Evolutionary conservation across 2,113 vertebrate genomes (phyloP), one percentile per base, ranked within the genome.

Genomic region (Recurvirostra avosetta): DNA sequence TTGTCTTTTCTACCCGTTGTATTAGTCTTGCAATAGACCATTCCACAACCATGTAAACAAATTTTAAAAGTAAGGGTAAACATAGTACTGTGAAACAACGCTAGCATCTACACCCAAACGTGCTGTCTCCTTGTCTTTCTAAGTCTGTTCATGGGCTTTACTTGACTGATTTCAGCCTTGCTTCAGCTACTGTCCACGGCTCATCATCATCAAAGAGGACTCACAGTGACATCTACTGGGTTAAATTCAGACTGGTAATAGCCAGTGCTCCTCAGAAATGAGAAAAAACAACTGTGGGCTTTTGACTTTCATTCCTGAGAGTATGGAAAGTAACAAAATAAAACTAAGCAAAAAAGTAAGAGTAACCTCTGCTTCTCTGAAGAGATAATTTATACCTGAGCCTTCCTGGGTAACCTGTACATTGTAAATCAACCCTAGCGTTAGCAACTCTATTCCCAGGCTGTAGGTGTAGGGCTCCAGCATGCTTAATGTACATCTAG

Each of bases 201-300:
- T 75, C 86, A 86, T 20, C 25, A 66, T 49, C 96, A 80, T 87
- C 90, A 71, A 82, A 96, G 58, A 96, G 93, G 95, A 89, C 96
- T 88, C 92, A 95, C 82, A 97, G 96, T 92, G 97, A 97, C 98
- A 97, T 96, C 98, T 98, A 68, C 98, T 98, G 98, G 97, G 97
- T 86, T 45, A 91, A 92, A 49, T 34, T 59, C 26, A 91, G 21
- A 68, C 23, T 81, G 11, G 59, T 83, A 34, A 74, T 29, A 55
- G 40, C 32, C 32, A n/a, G 43, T 4, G 52, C 49, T 58, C 52
- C 70, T 45, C 29, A 36, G 45, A 92, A 59, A 83, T 0, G 3
- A 88, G 78, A 11, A 62, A 32, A 73, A 59, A 38, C 52, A 52
- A 36, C 23, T 22, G 6, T 15, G 66, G 36, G 84, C 6, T 81